These are phyloP conservation scores for Ophion ventricosus DNA, from an alignment of 2,888 invertebrate genomes.

Conservation along the genomic window DNA sequence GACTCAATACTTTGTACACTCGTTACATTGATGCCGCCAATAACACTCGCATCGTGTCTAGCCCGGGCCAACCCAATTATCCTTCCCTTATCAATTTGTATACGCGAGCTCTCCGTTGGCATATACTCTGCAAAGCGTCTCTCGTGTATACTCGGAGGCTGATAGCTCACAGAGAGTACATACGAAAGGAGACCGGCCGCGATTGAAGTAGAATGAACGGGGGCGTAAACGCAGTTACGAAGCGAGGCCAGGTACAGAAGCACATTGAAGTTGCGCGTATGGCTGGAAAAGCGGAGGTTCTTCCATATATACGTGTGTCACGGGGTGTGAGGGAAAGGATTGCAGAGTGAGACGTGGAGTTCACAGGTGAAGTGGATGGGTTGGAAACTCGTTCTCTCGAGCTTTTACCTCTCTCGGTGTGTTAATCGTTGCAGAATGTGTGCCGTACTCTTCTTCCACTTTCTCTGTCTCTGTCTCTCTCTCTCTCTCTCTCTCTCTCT, in stretches of 20 bases:
- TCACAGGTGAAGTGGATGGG: constrained; percentile 61
- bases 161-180: constrained; percentile 18
- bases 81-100: constrained; percentile 4
- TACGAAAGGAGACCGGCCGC: constrained; percentile 51
- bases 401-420: constrained; percentile 59
- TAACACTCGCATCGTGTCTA: constrained; percentile 10
- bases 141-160: constrained; percentile 1
- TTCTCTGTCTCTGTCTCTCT: not conserved
- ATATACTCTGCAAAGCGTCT: not conserved
- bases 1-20: not conserved
- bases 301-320: constrained; percentile 14
- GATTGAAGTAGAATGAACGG: constrained; percentile 58
- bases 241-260: constrained; percentile 44
- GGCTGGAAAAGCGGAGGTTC: constrained; percentile 7
- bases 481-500: constrained; percentile 14
- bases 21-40: not conserved
- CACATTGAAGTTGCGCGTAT: constrained; percentile 34
- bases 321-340: constrained; percentile 31
- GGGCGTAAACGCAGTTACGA: constrained; percentile 54
- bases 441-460: not conserved
- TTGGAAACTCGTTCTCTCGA: constrained; percentile 61
- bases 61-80: constrained; percentile 21
- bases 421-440: constrained; percentile 54
- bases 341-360: constrained; percentile 16
- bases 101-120: too few relatives aligned